Evolutionary conservation across 2,888 invertebrate species (phyloP), one percentile per base, ranked within the genome.

Genomic region (Ctena decussata): DNA sequence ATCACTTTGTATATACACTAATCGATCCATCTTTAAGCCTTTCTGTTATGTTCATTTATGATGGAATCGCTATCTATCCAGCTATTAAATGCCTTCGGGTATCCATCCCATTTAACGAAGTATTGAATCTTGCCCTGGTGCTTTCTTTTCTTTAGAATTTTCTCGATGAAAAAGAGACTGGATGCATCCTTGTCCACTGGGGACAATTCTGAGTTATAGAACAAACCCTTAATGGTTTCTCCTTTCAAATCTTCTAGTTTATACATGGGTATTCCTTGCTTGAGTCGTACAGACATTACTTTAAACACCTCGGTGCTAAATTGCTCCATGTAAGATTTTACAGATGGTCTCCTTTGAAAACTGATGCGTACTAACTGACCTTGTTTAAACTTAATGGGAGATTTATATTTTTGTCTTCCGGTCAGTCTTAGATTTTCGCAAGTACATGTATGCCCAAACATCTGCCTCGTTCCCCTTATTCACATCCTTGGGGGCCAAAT

Each of bases 401-500:
- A 1, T 21, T n/a, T 32, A n/a, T 46, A 27, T 69, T 32, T 46
- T 46, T n/a, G 46, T 6, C 27, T 32, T n/a, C 6, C 3, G 37
- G 12, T 57, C 39, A 70, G 35, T 69, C 37, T 21, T 18, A n/a
- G n/a, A n/a, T 0, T 75, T 32, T 71, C 70, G 74, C 8, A 80
- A 44, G 71, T 57, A 76, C 77, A 87, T 83, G 27, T 60, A 44
- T 21, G 80, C 73, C 80, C 80, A 89, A 30, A 87, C 15, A 46
- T 84, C 85, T 1, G 85, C 83, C 46, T 85, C 81, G 35, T 86
- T 86, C 1, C 70, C 18, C 77, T 73, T 78, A 32, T 72, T 81
- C 0, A 81, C 85, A 71, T 85, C 79, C 71, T 80, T 78, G 12
- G 89, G 89, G 12, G 89, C 74, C 39, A 79, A 71, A 37, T 80